Evolutionary conservation across 2,888 invertebrate species (phyloP).

Genomic region (Meganola albula): DNA sequence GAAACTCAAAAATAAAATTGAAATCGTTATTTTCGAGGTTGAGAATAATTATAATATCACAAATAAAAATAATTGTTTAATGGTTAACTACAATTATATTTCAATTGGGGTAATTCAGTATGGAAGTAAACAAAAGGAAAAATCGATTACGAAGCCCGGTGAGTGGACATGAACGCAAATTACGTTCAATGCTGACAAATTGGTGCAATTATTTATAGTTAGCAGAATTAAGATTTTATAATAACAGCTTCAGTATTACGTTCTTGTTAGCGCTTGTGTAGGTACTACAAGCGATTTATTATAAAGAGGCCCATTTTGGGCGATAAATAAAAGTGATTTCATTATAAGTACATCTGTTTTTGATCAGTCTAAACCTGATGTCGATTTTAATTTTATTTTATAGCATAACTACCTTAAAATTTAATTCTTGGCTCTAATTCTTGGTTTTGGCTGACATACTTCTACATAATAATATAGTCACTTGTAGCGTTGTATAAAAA

Average conservation of each 20-base stretch:
- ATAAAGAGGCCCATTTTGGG: conserved; percentile 34
- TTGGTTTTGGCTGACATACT: too few species aligned
- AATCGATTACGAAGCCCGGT: conserved; percentile 27
- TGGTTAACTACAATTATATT: conserved; percentile 25
- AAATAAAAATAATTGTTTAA: conserved; percentile 25
- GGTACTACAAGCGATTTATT: conserved; percentile 47
- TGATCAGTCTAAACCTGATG: too few species aligned
- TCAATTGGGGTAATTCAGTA: conserved; percentile 29
- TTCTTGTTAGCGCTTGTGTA: conserved; percentile 46
- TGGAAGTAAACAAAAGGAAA: conserved; percentile 19
- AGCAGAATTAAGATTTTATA: conserved; percentile 61
- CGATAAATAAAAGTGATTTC: too few species aligned
- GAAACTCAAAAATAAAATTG: too few species aligned
- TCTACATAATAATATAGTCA: background rate
- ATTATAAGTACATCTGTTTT: background rate
- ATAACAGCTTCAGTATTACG: conserved; percentile 43
- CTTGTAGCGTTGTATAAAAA: background rate
- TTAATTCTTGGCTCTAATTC: background rate
- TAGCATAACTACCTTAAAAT: background rate
- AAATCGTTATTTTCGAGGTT: conserved; percentile 11
- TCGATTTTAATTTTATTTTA: too few species aligned
- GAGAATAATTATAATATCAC: conserved; percentile 22
- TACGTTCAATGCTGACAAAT: conserved; percentile 45
- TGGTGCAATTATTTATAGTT: conserved; percentile 53
- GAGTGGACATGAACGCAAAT: conserved; percentile 44